phyloP scores from a whole-genome alignment of 2,113 vertebrate genomes.

The Nannobrachium achirus region DNA sequence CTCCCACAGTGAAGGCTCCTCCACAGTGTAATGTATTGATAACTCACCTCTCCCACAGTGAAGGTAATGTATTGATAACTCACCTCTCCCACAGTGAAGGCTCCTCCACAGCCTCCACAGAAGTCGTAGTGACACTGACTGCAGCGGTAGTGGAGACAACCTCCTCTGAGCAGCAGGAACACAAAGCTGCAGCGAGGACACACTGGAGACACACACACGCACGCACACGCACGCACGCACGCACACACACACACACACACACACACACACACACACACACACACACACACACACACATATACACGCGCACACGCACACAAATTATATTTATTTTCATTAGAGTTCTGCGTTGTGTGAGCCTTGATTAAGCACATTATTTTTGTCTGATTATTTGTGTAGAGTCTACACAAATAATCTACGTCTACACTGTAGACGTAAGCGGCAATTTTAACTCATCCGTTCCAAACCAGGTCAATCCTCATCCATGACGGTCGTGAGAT shows the following conservation, averaged over 20 bases:
- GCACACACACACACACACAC: background rate
- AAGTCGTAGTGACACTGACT: slow-evolving; percentile 79
- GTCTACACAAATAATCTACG: too few species aligned
- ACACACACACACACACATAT: too few species aligned
- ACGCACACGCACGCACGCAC: slow-evolving; percentile 15
- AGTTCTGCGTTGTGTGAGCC: too few species aligned
- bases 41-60: slow-evolving; percentile 6
- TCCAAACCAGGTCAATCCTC: too few species aligned
- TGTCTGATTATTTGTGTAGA: too few species aligned
- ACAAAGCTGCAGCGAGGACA: slow-evolving; percentile 77
- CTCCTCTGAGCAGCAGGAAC: slow-evolving; percentile 79
- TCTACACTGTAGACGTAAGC: too few species aligned
- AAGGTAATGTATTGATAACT: slow-evolving; percentile 34
- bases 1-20: slow-evolving; percentile 66
- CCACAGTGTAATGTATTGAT: slow-evolving; percentile 47
- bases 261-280: too few species aligned
- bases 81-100: slow-evolving; percentile 63
- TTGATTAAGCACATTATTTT: too few species aligned
- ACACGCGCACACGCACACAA: too few species aligned
- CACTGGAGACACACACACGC: slow-evolving; percentile 63
- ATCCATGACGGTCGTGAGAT: too few species aligned
- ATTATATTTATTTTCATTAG: too few species aligned
- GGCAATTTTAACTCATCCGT: too few species aligned
- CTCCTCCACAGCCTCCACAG: slow-evolving; percentile 72
- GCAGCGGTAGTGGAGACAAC: slow-evolving; percentile 83